These are phyloP conservation scores for Tympanoctomys barrerae DNA, from an alignment of 2,797 vertebrate species.

Conservation along the genomic window DNA sequence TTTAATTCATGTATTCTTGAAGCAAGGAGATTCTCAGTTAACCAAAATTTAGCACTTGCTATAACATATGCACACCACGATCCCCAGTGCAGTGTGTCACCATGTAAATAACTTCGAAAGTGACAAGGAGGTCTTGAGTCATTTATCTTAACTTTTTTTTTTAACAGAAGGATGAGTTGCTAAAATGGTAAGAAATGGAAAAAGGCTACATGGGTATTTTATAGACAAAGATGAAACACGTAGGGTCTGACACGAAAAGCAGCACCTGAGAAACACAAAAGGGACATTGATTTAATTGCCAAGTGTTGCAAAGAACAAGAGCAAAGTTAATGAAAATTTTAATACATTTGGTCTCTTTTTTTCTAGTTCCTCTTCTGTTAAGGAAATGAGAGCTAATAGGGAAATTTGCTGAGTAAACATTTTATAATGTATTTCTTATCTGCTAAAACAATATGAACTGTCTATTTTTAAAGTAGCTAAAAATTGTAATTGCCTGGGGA, in stretches of 20 bases:
- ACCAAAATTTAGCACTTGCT: neutral
- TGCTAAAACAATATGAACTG: conserved; percentile 52
- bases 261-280: neutral
- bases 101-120: neutral
- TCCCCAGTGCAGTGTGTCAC: neutral
- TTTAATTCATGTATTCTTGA: conserved; percentile 20
- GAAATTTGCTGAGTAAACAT: conserved; percentile 12
- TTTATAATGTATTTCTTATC: conserved; percentile 1
- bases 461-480: conserved; percentile 24
- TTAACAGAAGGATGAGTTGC: neutral
- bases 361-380: conserved; percentile 36
- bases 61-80: neutral
- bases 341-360: conserved; percentile 39
- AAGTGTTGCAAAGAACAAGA: conserved; percentile 38
- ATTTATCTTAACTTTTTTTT: conserved; percentile 37
- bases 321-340: neutral
- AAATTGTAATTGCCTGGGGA: neutral
- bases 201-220: neutral
- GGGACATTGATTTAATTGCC: neutral
- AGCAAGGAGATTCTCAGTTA: conserved; percentile 31
- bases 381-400: conserved; percentile 19
- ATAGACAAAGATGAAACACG: neutral
- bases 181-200: neutral
- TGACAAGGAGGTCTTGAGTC: conserved; percentile 1
- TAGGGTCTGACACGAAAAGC: neutral